These are phyloP conservation scores for Tadarida brasiliensis DNA, from an alignment of 2,797 vertebrate genomes.

Conservation along the genomic window DNA sequence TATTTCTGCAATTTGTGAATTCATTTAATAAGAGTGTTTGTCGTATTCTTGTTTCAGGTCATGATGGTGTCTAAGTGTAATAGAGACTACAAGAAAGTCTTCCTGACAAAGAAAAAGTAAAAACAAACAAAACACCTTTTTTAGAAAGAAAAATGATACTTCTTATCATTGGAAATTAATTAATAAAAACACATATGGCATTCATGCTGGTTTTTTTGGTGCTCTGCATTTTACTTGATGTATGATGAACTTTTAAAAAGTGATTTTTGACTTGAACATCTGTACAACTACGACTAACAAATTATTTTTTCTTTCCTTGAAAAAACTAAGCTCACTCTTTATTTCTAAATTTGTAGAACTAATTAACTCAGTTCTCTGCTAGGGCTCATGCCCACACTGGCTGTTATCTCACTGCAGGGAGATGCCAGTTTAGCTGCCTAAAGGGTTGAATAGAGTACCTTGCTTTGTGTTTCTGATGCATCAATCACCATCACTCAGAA, in stretches of 20 bases:
- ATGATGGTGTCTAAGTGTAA: background rate
- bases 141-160: background rate
- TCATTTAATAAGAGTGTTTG: background rate
- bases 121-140: background rate
- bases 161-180: background rate
- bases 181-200: background rate
- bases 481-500: slow-evolving; percentile 7
- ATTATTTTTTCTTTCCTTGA: background rate
- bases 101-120: background rate
- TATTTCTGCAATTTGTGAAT: background rate
- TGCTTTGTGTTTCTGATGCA: background rate
- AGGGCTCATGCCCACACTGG: background rate
- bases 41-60: background rate
- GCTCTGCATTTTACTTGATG: background rate
- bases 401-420: background rate
- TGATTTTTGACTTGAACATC: background rate
- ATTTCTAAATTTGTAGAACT: slow-evolving; percentile 27
- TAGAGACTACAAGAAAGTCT: background rate
- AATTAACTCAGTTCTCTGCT: background rate
- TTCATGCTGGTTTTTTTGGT: background rate
- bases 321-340: background rate
- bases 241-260: background rate
- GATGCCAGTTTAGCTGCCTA: background rate
- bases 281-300: background rate
- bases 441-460: background rate